Conservation (phyloP, 2,888 invertebrate genomes). For the Rhorus exstirpatorius region DNA sequence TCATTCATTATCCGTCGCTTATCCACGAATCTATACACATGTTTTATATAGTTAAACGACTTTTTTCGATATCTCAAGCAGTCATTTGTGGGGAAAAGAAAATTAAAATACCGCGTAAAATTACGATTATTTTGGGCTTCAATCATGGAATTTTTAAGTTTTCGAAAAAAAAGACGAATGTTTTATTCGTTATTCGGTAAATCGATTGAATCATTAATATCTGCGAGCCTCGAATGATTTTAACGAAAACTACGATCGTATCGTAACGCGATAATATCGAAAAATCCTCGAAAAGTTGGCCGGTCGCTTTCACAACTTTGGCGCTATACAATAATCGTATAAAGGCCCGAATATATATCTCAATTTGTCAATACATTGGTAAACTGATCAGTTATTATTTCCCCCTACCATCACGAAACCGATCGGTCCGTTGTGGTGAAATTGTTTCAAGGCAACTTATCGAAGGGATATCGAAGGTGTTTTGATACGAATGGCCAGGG, state of each 20-base stretch:
- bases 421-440: slow-evolving; percentile 53
- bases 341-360: background rate
- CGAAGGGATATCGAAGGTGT: slow-evolving; percentile 35
- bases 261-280: slow-evolving; percentile 36
- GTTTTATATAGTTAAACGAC: too few relatives aligned
- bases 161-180: too few relatives aligned
- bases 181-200: too few relatives aligned
- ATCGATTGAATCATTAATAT: background rate
- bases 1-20: background rate
- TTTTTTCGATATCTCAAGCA: too few relatives aligned
- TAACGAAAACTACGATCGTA: slow-evolving; percentile 25
- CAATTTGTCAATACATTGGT: slow-evolving; percentile 24
- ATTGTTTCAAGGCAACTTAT: slow-evolving; percentile 51
- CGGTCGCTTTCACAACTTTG: slow-evolving; percentile 15
- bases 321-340: background rate
- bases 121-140: too few relatives aligned
- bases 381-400: too few relatives aligned
- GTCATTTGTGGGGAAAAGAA: too few relatives aligned
- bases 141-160: too few relatives aligned
- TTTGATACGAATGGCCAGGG: too few relatives aligned
- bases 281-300: slow-evolving; percentile 16
- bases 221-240: slow-evolving; percentile 12
- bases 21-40: background rate
- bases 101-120: too few relatives aligned
- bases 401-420: too few relatives aligned